Percentiles rank a stretch among this genome's conserved stretches.
Conservation (phyloP, 2,113 vertebrate species). For the Dendrocopos noguchii region DNA sequence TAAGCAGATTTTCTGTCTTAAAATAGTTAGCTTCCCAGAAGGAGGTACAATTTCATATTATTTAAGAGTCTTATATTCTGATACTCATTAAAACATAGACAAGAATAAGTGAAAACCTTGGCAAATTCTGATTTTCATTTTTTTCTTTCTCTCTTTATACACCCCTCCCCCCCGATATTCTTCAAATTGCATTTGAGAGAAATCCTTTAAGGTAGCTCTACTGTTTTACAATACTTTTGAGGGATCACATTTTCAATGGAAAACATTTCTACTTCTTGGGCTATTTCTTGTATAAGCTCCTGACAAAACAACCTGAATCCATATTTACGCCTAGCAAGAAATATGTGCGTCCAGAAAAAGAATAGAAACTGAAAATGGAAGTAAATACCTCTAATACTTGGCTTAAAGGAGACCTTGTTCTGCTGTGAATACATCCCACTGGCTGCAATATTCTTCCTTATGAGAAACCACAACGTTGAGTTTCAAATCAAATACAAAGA, state of each 20-base stretch:
- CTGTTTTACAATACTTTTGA: neutral
- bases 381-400: neutral
- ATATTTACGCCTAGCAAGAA: neutral
- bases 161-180: neutral
- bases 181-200: neutral
- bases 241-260: neutral
- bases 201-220: neutral
- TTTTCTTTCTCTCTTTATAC: neutral
- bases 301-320: neutral
- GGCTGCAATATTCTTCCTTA: neutral
- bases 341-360: neutral
- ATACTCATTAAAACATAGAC: neutral
- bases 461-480: neutral
- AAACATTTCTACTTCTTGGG: neutral
- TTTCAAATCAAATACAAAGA: neutral
- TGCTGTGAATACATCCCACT: neutral
- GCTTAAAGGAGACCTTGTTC: neutral
- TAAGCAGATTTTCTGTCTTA: neutral
- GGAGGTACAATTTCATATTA: neutral
- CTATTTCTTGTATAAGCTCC: neutral
- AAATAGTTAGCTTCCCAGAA: neutral
- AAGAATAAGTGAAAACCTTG: neutral
- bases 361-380: neutral
- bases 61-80: neutral
- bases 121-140: neutral